Evolutionary conservation across 2,888 invertebrate species (phyloP).

Genomic region (Aradus depressus): DNA sequence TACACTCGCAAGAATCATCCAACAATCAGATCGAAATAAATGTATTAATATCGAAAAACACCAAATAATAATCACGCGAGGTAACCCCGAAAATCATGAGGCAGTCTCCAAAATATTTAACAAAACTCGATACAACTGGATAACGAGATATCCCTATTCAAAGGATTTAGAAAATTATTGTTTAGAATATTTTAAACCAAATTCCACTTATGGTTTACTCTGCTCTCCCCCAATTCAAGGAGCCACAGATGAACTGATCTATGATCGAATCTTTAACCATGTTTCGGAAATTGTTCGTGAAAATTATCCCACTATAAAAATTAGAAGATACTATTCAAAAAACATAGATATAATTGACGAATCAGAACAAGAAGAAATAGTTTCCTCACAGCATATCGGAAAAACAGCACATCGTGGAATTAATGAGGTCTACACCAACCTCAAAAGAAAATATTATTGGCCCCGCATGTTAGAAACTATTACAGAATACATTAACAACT

Average conservation of each 20-base stretch:
- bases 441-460: conserved; percentile 13
- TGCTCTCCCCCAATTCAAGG: too few species aligned
- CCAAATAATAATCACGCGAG: neutral
- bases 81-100: neutral
- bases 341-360: neutral
- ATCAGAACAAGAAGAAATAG: neutral
- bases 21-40: neutral
- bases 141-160: conserved; percentile 33
- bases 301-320: neutral
- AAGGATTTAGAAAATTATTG: conserved; percentile 37
- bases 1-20: conserved; percentile 8
- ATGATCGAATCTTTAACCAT: too few species aligned
- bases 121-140: conserved; percentile 26
- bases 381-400: conserved; percentile 4
- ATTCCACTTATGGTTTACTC: neutral
- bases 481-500: conserved; percentile 6
- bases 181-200: neutral
- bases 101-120: too few species aligned
- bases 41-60: neutral
- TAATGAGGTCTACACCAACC: too few species aligned
- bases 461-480: conserved; percentile 1
- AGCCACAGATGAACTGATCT: too few species aligned
- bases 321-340: neutral
- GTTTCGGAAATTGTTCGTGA: too few species aligned
- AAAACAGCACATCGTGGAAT: conserved; percentile 8